phyloP scores from a whole-genome alignment of 1,140 invertebrate species.

The Lordiphosa stackelbergi region DNA sequence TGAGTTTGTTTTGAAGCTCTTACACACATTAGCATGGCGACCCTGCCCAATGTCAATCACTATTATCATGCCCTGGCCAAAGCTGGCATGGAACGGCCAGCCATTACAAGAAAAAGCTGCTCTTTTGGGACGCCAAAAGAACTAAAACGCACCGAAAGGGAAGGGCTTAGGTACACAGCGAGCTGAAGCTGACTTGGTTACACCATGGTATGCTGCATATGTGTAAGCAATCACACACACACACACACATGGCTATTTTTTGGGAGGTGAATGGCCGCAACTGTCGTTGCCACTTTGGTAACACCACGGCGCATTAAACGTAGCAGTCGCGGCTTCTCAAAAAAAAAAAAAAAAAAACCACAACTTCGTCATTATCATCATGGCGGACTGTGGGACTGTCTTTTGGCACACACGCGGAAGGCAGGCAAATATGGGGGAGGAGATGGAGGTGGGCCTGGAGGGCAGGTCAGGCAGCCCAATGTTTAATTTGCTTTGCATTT shows the following conservation, averaged over 20 bases:
- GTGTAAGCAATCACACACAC: slow-evolving; percentile 23
- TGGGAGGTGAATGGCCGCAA: slow-evolving; percentile 74
- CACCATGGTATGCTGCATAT: slow-evolving; percentile 47
- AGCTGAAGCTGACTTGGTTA: slow-evolving; percentile 55
- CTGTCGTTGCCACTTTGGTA: slow-evolving; percentile 74
- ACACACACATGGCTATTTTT: slow-evolving; percentile 47
- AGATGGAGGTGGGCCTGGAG: slow-evolving; percentile 15
- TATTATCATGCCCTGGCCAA: slow-evolving; percentile 38
- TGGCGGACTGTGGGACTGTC: slow-evolving; percentile 29
- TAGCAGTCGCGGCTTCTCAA: slow-evolving; percentile 49
- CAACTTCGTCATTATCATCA: slow-evolving; percentile 61
- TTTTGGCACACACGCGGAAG: slow-evolving; percentile 41
- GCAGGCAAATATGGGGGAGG: background rate
- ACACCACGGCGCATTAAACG: slow-evolving; percentile 70
- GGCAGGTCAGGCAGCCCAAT: slow-evolving; percentile 35
- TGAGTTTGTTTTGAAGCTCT: slow-evolving; percentile 42
- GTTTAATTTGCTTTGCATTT: slow-evolving; percentile 71
- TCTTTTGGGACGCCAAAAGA: too few relatives aligned
- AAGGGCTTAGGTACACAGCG: slow-evolving; percentile 19
- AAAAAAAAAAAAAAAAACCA: slow-evolving; percentile 57
- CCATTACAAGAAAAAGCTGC: background rate
- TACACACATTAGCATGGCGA: slow-evolving; percentile 58
- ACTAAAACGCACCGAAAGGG: slow-evolving; percentile 53
- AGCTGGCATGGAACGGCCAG: too few relatives aligned
- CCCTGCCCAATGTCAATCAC: slow-evolving; percentile 65